Evolutionary conservation across 2,797 vertebrate genomes (phyloP).

Genomic region (Oreochromis mossambicus): DNA sequence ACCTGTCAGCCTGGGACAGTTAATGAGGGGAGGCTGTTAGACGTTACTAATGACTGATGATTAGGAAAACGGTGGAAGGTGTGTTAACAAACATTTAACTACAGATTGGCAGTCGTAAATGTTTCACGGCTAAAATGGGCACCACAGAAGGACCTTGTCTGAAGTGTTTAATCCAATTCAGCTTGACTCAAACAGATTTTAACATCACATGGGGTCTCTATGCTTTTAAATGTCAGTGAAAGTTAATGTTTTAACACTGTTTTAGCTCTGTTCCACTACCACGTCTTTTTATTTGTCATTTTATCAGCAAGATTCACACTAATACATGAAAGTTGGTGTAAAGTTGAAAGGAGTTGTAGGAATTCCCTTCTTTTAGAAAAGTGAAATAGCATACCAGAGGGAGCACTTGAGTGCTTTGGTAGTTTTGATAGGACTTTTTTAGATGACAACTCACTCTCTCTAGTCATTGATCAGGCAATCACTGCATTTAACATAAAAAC

Average conservation of each 20-base stretch:
- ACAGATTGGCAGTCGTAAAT: slow-evolving; percentile 39
- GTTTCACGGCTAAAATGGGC: slow-evolving; percentile 29
- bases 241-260: fast-evolving
- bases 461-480: neutral
- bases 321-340: neutral
- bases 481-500: neutral
- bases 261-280: neutral
- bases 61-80: slow-evolving; percentile 55
- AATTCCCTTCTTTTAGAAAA: neutral
- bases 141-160: neutral
- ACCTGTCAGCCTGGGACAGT: slow-evolving; percentile 44
- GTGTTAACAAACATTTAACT: slow-evolving; percentile 65
- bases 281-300: neutral
- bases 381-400: neutral
- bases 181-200: neutral
- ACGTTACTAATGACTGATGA: slow-evolving; percentile 49
- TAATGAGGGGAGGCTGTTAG: slow-evolving; percentile 64
- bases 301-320: neutral
- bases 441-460: neutral
- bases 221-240: neutral
- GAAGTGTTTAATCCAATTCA: neutral
- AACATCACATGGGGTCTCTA: neutral
- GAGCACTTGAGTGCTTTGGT: neutral
- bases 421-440: neutral
- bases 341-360: neutral